Percentiles rank a stretch among this genome's conserved stretches.
These are phyloP conservation scores for Micromys minutus DNA, from an alignment of 2,113 vertebrate species.

Conservation along the genomic window DNA sequence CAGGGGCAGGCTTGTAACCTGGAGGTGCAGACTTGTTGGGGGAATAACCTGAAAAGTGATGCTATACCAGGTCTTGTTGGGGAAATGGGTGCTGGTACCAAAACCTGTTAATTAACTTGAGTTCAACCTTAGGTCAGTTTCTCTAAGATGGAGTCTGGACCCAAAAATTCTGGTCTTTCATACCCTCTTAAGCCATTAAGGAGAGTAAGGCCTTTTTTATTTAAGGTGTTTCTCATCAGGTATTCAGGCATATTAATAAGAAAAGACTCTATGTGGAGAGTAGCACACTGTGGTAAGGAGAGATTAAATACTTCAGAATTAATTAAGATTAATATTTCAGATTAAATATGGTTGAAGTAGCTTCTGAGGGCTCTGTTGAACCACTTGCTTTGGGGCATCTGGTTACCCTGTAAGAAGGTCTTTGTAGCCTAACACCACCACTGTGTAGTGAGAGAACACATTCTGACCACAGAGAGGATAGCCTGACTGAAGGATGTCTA, in stretches of 20 bases:
- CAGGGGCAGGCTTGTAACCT: too few relatives aligned
- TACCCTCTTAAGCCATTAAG: not conserved
- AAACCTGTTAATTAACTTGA: too few relatives aligned
- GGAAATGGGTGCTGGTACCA: too few relatives aligned
- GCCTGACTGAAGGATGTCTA: not conserved
- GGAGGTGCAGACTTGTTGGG: too few relatives aligned
- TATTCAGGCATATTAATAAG: not conserved
- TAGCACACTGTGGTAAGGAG: not conserved
- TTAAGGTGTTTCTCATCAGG: not conserved
- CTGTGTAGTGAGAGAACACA: not conserved
- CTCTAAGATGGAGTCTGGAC: too few relatives aligned
- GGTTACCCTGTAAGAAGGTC: not conserved
- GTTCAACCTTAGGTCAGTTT: too few relatives aligned
- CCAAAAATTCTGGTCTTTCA: too few relatives aligned
- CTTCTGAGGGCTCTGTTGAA: not conserved
- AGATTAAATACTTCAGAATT: not conserved
- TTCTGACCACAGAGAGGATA: not conserved
- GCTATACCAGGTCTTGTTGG: too few relatives aligned
- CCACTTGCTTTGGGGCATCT: not conserved
- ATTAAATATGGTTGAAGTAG: not conserved
- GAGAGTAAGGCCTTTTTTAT: not conserved
- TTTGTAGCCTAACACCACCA: not conserved
- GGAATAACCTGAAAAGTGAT: too few relatives aligned
- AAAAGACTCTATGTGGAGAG: not conserved
- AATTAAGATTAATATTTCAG: too few relatives aligned